phyloP scores from a whole-genome alignment of 2,113 vertebrate genomes.

The Ciconia boyciana region DNA sequence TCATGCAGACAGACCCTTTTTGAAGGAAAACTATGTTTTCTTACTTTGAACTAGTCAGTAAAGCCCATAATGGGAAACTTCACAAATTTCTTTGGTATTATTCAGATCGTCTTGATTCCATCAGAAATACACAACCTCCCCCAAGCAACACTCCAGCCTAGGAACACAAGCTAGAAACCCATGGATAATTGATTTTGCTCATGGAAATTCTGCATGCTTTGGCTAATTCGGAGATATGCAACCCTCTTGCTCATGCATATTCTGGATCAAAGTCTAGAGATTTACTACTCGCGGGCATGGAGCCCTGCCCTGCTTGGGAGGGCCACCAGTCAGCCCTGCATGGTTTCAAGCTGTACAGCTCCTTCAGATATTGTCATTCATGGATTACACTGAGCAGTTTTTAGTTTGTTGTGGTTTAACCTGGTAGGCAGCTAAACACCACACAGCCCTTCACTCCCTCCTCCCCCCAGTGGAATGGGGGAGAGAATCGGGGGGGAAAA shows the following conservation, averaged over 20 bases:
- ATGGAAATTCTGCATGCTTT: not conserved
- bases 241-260: accelerated
- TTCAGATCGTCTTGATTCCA: not conserved
- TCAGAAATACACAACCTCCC: accelerated
- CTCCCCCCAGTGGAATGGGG: too few species aligned
- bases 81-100: not conserved
- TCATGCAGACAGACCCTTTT: not conserved
- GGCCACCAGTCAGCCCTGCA: not conserved
- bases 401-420: not conserved
- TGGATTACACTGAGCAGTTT: not conserved
- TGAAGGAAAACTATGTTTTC: not conserved
- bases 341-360: not conserved
- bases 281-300: not conserved
- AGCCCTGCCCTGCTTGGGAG: not conserved
- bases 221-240: not conserved
- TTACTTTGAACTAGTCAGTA: not conserved
- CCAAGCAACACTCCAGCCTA: not conserved
- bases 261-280: not conserved
- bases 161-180: not conserved
- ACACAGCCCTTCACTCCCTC: too few species aligned
- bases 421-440: too few species aligned
- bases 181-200: not conserved
- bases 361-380: not conserved
- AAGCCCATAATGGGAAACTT: not conserved
- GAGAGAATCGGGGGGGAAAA: too few species aligned